Percentiles rank a stretch among this genome's conserved stretches.
phyloP scores from a whole-genome alignment of 2,797 vertebrate genomes.

The Lagorchestes hirsutus region DNA sequence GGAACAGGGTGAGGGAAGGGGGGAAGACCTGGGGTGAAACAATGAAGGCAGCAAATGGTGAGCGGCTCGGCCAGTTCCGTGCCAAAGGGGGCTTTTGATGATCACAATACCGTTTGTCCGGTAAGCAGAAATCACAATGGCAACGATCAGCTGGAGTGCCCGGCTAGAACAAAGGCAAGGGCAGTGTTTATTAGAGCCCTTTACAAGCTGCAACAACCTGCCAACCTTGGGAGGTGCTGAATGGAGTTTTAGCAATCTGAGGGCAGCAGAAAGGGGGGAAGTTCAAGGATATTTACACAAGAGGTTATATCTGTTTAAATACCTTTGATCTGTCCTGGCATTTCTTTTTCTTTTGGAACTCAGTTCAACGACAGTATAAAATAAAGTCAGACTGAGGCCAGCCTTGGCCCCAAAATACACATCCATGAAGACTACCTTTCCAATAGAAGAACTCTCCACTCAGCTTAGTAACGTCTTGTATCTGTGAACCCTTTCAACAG shows the following conservation, averaged over 20 bases:
- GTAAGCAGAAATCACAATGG: conserved; percentile 79
- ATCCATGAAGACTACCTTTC: conserved; percentile 48
- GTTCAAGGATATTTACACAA: conserved; percentile 83
- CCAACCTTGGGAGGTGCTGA: conserved; percentile 81
- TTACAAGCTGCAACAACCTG: conserved; percentile 81
- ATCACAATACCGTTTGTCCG: conserved; percentile 76
- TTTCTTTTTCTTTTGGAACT: conserved; percentile 77
- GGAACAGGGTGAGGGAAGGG: not conserved
- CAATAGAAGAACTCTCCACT: conserved; percentile 10
- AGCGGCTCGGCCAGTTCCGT: conserved; percentile 66
- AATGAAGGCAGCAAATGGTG: conserved; percentile 60
- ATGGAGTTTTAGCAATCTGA: conserved; percentile 68
- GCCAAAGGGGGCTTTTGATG: conserved; percentile 64
- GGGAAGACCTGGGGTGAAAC: conserved; percentile 37
- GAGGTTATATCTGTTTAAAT: conserved; percentile 83
- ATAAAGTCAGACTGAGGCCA: conserved; percentile 74
- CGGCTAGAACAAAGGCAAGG: conserved; percentile 84
- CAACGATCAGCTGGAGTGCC: conserved; percentile 74
- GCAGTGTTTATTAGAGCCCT: conserved; percentile 80
- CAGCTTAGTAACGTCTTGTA: conserved; percentile 51
- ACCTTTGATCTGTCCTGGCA: conserved; percentile 82
- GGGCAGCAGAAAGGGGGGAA: conserved; percentile 34
- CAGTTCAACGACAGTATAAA: conserved; percentile 80
- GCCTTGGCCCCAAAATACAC: conserved; percentile 61
- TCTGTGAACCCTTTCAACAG: conserved; percentile 41